A percentile compares a stretch with the other conserved stretches of the same genome.
These are phyloP conservation scores for Microdon myrmicae DNA, from an alignment of 2,888 invertebrate species.

Conservation along the genomic window DNA sequence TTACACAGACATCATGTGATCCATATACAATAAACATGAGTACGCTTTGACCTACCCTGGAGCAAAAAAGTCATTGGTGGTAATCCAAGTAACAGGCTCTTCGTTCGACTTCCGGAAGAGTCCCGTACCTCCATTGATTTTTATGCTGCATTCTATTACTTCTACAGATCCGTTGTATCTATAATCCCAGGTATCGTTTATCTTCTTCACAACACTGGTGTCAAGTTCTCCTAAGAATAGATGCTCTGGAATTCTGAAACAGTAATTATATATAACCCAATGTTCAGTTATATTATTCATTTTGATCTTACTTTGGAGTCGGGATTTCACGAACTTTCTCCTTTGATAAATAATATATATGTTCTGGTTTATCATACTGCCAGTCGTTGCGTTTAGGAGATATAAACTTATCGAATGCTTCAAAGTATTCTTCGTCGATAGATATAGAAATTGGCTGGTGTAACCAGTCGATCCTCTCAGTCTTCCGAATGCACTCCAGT, in stretches of 20 bases:
- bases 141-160: constrained; percentile 25
- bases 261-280: background rate
- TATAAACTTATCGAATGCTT: constrained; percentile 20
- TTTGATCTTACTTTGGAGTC: constrained; percentile 9
- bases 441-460: constrained; percentile 24
- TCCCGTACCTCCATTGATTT: constrained; percentile 31
- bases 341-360: constrained; percentile 26
- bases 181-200: constrained; percentile 41
- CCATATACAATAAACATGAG: too few relatives aligned
- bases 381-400: constrained; percentile 21
- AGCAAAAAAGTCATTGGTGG: constrained; percentile 30
- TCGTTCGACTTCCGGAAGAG: constrained; percentile 22
- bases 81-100: constrained; percentile 33
- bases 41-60: constrained; percentile 23
- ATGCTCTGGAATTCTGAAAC: constrained; percentile 19
- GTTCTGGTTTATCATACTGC: constrained; percentile 23
- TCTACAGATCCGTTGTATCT: constrained; percentile 30
- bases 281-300: background rate
- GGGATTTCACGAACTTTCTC: constrained; percentile 11
- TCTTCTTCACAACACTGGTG: constrained; percentile 13
- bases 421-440: constrained; percentile 16
- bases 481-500: constrained; percentile 26
- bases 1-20: too few relatives aligned
- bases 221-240: constrained; percentile 8
- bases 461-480: constrained; percentile 36